phyloP scores from a whole-genome alignment of 2,797 vertebrate genomes.

The Ciconia nigra region DNA sequence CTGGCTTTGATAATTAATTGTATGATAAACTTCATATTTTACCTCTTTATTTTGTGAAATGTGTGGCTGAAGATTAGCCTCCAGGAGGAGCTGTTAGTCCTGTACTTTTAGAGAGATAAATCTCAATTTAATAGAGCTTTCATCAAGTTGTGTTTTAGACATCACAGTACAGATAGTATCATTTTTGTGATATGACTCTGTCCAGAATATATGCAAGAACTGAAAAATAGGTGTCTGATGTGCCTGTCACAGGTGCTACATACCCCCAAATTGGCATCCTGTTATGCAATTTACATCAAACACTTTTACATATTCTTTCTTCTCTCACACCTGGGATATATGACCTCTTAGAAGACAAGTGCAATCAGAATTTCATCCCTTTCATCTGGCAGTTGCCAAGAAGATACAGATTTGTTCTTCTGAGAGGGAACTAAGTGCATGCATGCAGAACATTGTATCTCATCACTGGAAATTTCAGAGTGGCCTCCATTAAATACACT shows the following conservation, averaged over 20 bases:
- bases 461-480: neutral
- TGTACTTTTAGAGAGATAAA: neutral
- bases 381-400: neutral
- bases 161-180: neutral
- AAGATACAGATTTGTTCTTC: neutral
- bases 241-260: neutral
- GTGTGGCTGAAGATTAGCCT: neutral
- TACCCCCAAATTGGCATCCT: neutral
- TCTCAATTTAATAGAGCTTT: neutral
- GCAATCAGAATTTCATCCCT: neutral
- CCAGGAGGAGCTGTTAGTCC: slow-evolving; percentile 13
- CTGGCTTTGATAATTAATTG: neutral
- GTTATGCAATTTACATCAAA: neutral
- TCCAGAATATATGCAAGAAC: neutral
- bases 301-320: neutral
- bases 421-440: neutral
- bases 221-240: neutral
- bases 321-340: neutral
- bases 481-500: neutral
- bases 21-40: neutral
- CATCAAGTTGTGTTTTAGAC: neutral
- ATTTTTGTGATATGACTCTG: neutral
- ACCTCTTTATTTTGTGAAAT: neutral
- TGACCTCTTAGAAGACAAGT: neutral
- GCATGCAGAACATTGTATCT: neutral